phyloP scores from a whole-genome alignment of 2,888 invertebrate species.

The Geotrupes spiniger region DNA sequence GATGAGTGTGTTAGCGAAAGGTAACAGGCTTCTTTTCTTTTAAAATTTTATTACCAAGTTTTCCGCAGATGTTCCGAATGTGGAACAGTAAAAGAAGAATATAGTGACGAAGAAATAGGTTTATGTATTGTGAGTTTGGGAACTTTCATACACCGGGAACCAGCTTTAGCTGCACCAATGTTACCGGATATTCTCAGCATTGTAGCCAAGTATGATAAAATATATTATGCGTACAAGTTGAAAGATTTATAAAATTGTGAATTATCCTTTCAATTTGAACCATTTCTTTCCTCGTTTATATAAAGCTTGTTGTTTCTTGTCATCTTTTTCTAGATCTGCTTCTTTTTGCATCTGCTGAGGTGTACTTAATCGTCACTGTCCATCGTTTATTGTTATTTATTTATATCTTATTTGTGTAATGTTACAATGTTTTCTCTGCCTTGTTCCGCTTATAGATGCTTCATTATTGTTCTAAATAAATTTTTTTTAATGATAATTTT shows the following conservation, averaged over 20 bases:
- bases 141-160: conserved; percentile 95
- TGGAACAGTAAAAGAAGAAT: conserved; percentile 83
- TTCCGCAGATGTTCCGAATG: conserved; percentile 76
- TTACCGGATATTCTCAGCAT: conserved; percentile 87
- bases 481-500: conserved; percentile 19
- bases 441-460: too few species aligned
- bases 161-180: conserved; percentile 89
- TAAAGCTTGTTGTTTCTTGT: too few species aligned
- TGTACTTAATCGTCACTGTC: too few species aligned
- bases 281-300: neutral
- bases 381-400: too few species aligned
- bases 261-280: neutral
- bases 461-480: too few species aligned
- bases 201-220: conserved; percentile 72
- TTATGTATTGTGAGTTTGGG: conserved; percentile 90
- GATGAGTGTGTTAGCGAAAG: conserved; percentile 70
- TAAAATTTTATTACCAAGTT: neutral
- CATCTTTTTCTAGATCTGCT: too few species aligned
- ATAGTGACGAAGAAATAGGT: conserved; percentile 95
- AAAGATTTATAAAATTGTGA: too few species aligned
- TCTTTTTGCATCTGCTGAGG: too few species aligned
- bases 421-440: too few species aligned
- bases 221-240: too few species aligned
- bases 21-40: conserved; percentile 38
- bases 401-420: too few species aligned